These are phyloP conservation scores for Rhopilema esculentum DNA, from an alignment of 30 jellyfish, hydroid and myxozoan genomes.

Conservation along the genomic window DNA sequence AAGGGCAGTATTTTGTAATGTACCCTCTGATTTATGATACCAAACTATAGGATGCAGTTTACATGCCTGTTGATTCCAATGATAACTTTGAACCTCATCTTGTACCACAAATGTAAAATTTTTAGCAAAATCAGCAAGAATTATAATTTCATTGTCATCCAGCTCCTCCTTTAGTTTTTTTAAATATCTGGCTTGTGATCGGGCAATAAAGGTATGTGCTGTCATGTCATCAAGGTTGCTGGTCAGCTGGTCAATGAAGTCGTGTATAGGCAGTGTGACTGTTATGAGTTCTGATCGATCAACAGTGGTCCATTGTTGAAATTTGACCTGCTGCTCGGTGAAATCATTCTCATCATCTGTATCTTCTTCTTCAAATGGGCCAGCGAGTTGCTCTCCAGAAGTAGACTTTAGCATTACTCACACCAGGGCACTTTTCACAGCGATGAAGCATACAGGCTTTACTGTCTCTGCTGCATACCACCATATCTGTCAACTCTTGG, in stretches of 20 bases:
- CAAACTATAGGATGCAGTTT: neutral
- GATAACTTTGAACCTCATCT: neutral
- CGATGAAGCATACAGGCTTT: constrained; percentile 70
- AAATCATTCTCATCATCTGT: neutral
- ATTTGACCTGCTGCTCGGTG: neutral
- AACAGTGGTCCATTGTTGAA: constrained; percentile 62
- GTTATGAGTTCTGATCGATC: constrained; percentile 39
- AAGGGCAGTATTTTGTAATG: constrained; percentile 1
- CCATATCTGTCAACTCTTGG: constrained; percentile 16
- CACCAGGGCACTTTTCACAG: constrained; percentile 56
- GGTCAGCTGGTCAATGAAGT: constrained; percentile 19
- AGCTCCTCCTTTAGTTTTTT: neutral
- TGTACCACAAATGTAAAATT: neutral
- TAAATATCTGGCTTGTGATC: neutral
- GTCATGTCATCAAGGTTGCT: neutral
- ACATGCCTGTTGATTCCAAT: neutral
- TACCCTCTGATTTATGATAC: neutral
- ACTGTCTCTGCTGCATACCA: constrained; percentile 9
- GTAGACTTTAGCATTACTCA: neutral
- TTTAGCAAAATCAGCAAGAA: neutral
- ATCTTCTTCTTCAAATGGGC: neutral
- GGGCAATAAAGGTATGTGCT: neutral
- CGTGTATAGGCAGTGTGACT: neutral
- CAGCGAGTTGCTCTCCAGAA: neutral
- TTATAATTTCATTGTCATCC: neutral